Evolutionary conservation across 2,113 vertebrate species (phyloP), one percentile per base, ranked within the genome.

Genomic region (Heterotis niloticus): DNA sequence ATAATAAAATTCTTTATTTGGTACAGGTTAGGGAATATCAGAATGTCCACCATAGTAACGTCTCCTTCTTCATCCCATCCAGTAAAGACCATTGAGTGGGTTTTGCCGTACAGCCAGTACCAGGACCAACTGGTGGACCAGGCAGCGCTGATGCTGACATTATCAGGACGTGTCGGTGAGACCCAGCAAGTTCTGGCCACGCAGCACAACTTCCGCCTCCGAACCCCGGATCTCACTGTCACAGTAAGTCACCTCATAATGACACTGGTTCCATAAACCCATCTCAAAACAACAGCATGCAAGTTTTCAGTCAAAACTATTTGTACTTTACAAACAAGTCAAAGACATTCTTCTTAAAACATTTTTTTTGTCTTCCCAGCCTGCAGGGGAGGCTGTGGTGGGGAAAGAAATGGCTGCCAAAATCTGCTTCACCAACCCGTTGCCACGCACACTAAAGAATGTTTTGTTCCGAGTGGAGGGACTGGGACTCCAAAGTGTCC

Each of bases 391-490:
- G 0, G 93, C 94, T 0, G 81, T 93, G 17, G 95, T 96, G 12
- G 95, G 95, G 9, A 93, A 94, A 70, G 91, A 94, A 78, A 94
- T 93, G 71, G 86, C 90, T 12, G 93, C 95, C 4, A 95, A 95
- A 88, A 94, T 97, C 14, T 90, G 88, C 16, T 96, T 97, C 91
- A 94, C 91, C 83, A 96, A 97, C 85, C 95, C 96, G 0, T 86
- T 98, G 76, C 93, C 94, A 0, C 78, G 87, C 17, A 89, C 86
- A 0, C 90, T 98, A 23, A 92, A 87, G 64, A 88, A 77, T 0
- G 94, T 94, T 1, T 82, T 92, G 64, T 91, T 97, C 87, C 91
- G 93, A 76, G 93, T 97, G 67, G 95, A 96, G 86, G 96, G 95
- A 0, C 91, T 96, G 0, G 96, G 96, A 1, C 87, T 96, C 18